Conservation (phyloP, 2,797 vertebrate species). For the Capromys pilorides region DNA sequence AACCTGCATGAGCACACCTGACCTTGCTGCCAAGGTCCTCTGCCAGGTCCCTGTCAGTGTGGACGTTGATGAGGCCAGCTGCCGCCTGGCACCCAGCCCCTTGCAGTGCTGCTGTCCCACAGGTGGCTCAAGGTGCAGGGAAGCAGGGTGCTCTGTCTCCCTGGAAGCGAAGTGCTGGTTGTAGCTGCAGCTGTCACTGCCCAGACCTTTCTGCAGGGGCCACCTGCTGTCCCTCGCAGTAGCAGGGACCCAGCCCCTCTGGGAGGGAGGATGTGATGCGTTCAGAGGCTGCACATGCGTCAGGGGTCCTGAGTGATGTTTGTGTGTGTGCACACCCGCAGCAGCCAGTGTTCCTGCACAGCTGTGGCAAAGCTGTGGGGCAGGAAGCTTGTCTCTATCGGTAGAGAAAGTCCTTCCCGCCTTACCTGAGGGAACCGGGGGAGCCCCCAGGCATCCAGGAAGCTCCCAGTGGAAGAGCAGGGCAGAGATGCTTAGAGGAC, state of each 20-base stretch:
- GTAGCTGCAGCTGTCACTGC: background rate
- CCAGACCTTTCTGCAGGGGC: background rate
- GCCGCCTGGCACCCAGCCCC: background rate
- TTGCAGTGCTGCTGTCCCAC: background rate
- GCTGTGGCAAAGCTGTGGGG: background rate
- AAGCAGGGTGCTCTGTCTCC: background rate
- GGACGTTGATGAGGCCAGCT: background rate
- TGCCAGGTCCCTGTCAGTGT: background rate
- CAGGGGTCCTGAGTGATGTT: background rate
- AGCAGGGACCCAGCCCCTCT: background rate
- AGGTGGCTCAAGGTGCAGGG: background rate
- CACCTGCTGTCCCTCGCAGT: background rate
- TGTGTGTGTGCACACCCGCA: background rate
- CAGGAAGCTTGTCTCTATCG: background rate
- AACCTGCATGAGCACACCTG: background rate
- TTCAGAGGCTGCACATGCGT: background rate
- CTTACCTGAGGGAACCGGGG: background rate
- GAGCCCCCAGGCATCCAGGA: background rate
- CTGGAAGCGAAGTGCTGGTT: accelerated
- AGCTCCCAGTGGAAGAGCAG: background rate
- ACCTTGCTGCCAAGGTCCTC: background rate
- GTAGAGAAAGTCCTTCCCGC: background rate
- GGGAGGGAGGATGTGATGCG: background rate
- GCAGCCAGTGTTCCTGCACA: background rate
- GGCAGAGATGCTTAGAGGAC: background rate